Evolutionary conservation across 2,797 vertebrate species (phyloP).

Genomic region (Arnoldichthys spilopterus): DNA sequence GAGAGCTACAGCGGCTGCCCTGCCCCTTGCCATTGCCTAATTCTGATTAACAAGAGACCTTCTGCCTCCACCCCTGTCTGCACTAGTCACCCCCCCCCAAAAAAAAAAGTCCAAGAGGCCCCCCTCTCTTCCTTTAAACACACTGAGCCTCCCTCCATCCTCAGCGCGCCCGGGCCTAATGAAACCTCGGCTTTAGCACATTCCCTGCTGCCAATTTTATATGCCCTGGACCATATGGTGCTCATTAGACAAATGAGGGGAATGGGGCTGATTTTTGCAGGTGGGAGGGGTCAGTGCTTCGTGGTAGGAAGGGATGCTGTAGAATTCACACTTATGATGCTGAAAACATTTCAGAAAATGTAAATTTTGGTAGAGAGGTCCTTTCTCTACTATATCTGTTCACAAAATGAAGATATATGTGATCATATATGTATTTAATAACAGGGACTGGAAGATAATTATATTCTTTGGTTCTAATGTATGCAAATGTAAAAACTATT

Average conservation of each 20-base stretch:
- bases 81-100: neutral
- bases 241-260: slow-evolving; percentile 62
- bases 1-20: slow-evolving; percentile 60
- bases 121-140: slow-evolving; percentile 13
- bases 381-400: too few species aligned
- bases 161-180: slow-evolving; percentile 36
- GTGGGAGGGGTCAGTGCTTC: neutral
- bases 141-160: slow-evolving; percentile 23
- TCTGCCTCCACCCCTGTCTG: slow-evolving; percentile 63
- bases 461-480: too few species aligned
- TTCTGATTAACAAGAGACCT: slow-evolving; percentile 77
- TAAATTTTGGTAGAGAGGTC: too few species aligned
- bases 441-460: too few species aligned
- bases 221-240: slow-evolving; percentile 56
- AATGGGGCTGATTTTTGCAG: neutral
- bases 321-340: neutral
- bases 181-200: slow-evolving; percentile 50
- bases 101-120: slow-evolving; percentile 13
- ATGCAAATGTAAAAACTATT: too few species aligned
- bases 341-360: neutral
- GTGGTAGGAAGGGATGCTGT: neutral
- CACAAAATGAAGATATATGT: too few species aligned
- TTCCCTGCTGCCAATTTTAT: slow-evolving; percentile 48
- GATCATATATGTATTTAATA: too few species aligned
- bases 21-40: slow-evolving; percentile 67